Percentiles rank a stretch among this genome's conserved stretches.
These are phyloP conservation scores for Tetramorium simillimum DNA, from an alignment of 1,140 invertebrate species.

Conservation along the genomic window DNA sequence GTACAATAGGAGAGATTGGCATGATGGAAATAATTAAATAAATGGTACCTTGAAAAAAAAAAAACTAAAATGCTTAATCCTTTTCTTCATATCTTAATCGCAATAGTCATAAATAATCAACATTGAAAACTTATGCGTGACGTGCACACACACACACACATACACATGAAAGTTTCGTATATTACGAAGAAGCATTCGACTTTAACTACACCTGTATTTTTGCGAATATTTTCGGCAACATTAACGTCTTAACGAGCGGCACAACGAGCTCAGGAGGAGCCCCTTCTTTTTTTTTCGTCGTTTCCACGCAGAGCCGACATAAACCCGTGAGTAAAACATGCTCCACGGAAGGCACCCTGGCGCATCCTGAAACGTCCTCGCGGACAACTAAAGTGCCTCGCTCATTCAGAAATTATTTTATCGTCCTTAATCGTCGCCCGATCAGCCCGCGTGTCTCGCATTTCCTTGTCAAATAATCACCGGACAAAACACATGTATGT, in stretches of 20 bases:
- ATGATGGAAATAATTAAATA: neutral
- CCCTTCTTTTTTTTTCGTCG: constrained; percentile 34
- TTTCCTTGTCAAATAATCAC: constrained; percentile 65
- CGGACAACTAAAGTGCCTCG: constrained; percentile 24
- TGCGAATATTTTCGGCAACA: constrained; percentile 83
- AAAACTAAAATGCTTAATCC: neutral
- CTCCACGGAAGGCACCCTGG: neutral
- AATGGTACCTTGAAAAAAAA: neutral
- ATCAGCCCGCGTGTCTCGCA: constrained; percentile 54
- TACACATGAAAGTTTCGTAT: neutral
- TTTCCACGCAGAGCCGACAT: constrained; percentile 31
- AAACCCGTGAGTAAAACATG: constrained; percentile 41
- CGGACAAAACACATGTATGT: neutral
- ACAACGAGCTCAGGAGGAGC: constrained; percentile 81
- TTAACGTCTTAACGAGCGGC: constrained; percentile 84
- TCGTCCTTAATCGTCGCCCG: constrained; percentile 41
- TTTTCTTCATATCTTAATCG: neutral
- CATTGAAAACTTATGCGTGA: constrained; percentile 1
- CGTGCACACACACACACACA: neutral
- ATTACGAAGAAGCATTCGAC: neutral
- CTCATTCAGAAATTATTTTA: constrained; percentile 57
- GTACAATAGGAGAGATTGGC: neutral
- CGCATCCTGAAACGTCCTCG: neutral
- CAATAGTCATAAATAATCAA: neutral
- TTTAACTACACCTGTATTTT: constrained; percentile 81